phyloP scores from a whole-genome alignment of 1,140 invertebrate species.

The Trichonephila clavipes region DNA sequence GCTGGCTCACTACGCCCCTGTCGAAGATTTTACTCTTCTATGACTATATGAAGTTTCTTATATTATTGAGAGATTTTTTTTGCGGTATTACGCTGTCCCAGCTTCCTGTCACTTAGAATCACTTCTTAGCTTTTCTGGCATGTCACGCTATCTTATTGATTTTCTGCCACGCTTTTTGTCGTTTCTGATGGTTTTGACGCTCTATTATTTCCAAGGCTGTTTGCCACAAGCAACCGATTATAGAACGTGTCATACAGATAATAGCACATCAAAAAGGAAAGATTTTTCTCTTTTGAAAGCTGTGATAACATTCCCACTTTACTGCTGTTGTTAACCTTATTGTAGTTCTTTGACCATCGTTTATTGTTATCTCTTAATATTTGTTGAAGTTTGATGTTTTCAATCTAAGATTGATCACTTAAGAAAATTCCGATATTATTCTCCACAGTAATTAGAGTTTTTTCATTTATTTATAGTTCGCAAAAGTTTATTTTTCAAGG shows the following conservation, averaged over 20 bases:
- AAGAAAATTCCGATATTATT: too few species aligned
- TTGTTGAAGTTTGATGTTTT: background rate
- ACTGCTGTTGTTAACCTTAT: background rate
- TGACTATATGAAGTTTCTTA: background rate
- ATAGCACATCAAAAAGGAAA: background rate
- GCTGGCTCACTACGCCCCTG: background rate
- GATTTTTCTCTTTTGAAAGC: background rate
- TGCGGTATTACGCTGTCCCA: background rate
- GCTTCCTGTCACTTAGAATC: conserved; percentile 65
- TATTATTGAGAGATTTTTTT: background rate
- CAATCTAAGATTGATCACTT: too few species aligned
- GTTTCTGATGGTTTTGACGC: background rate
- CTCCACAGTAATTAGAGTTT: too few species aligned
- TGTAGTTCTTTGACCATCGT: background rate
- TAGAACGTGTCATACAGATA: background rate
- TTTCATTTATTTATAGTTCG: too few species aligned
- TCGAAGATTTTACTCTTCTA: conserved; percentile 6
- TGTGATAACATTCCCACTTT: background rate
- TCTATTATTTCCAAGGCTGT: background rate
- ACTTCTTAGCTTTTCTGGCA: conserved; percentile 1
- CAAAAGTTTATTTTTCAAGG: too few species aligned
- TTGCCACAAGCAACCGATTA: background rate
- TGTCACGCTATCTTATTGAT: conserved; percentile 53
- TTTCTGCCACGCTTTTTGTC: background rate
- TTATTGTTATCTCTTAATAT: background rate